phyloP scores from a whole-genome alignment of 2,113 vertebrate species.

The Lycocorax pyrrhopterus region DNA sequence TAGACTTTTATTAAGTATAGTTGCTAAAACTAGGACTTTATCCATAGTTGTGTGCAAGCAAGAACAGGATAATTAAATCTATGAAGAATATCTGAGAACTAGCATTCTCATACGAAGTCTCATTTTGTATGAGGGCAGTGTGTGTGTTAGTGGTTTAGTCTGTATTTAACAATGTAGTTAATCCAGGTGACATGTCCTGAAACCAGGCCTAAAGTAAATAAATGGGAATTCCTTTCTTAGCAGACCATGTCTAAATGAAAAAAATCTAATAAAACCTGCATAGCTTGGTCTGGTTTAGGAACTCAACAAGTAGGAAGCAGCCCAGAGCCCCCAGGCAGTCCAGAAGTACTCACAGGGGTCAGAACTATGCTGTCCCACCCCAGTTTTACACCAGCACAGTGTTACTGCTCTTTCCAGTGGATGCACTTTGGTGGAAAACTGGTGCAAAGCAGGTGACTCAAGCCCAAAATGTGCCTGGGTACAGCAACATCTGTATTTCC shows the following conservation, averaged over 20 bases:
- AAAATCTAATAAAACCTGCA: background rate
- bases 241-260: background rate
- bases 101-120: background rate
- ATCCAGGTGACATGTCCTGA: background rate
- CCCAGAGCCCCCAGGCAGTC: background rate
- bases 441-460: background rate
- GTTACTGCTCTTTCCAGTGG: background rate
- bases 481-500: background rate
- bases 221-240: background rate
- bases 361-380: rapidly evolving
- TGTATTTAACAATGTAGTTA: background rate
- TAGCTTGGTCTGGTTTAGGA: background rate
- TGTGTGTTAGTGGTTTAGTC: background rate
- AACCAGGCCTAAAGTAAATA: background rate
- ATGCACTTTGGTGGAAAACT: background rate
- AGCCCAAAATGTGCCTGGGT: background rate
- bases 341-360: background rate
- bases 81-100: background rate
- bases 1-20: background rate
- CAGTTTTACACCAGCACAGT: background rate
- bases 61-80: background rate
- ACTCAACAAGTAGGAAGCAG: background rate
- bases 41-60: background rate
- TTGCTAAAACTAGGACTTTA: background rate
- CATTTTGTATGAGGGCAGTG: background rate